phyloP scores from a whole-genome alignment of 2,797 vertebrate genomes.

The Gouania willdenowi region DNA sequence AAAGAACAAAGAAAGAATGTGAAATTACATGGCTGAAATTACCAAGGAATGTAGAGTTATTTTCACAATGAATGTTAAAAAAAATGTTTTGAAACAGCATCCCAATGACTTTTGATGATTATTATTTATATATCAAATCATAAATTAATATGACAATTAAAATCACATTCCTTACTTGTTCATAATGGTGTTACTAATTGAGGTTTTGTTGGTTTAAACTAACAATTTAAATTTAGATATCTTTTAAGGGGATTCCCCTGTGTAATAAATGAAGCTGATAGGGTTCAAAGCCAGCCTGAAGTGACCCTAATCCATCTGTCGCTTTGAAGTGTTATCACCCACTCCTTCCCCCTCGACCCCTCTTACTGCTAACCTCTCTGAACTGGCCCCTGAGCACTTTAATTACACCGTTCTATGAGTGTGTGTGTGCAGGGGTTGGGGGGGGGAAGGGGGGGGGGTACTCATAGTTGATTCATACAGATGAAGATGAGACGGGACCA shows the following conservation, averaged over 20 bases:
- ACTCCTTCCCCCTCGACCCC: conserved; percentile 1
- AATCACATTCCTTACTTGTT: too few relatives aligned
- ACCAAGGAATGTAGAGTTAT: too few relatives aligned
- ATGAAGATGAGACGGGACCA: conserved; percentile 22
- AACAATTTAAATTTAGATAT: too few relatives aligned
- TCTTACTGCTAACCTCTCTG: conserved; percentile 9
- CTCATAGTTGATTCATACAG: conserved; percentile 33
- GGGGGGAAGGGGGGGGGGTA: conserved; percentile 1
- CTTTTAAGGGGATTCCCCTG: neutral
- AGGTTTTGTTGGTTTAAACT: too few relatives aligned
- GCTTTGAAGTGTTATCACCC: conserved; percentile 34
- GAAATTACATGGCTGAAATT: too few relatives aligned
- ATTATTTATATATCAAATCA: too few relatives aligned
- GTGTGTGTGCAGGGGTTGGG: neutral
- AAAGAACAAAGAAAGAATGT: too few relatives aligned
- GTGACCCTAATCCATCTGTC: conserved; percentile 36
- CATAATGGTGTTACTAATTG: too few relatives aligned
- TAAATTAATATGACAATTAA: too few relatives aligned
- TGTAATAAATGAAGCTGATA: neutral
- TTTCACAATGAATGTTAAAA: too few relatives aligned
- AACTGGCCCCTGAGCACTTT: conserved; percentile 21
- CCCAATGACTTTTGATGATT: too few relatives aligned
- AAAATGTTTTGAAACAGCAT: too few relatives aligned
- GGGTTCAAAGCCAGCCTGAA: conserved; percentile 28
- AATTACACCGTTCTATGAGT: conserved; percentile 21